A percentile compares a stretch with the other conserved stretches of the same genome.
Conservation (phyloP, 2,113 vertebrate genomes). For the Nematolebias whitei region DNA sequence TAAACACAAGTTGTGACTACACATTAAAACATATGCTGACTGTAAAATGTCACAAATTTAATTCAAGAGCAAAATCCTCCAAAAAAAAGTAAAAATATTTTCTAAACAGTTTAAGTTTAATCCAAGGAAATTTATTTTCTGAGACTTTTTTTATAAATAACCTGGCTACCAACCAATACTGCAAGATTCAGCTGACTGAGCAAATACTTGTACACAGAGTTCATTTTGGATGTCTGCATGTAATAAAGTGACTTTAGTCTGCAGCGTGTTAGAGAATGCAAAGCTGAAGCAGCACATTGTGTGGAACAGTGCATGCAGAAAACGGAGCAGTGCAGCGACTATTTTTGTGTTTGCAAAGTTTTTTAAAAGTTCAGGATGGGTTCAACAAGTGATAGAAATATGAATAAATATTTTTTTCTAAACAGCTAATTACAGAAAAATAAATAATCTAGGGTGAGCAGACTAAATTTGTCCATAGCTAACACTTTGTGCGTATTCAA, state of each 20-base stretch:
- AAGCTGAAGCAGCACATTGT: not conserved
- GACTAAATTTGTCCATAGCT: too few relatives aligned
- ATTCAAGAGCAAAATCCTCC: not conserved
- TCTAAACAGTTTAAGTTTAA: too few relatives aligned
- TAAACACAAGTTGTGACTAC: too few relatives aligned
- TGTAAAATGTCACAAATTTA: too few relatives aligned
- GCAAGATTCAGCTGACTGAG: constrained; percentile 15
- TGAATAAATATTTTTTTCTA: not conserved
- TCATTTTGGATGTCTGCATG: not conserved
- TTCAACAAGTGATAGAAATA: not conserved
- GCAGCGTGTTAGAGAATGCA: constrained; percentile 6
- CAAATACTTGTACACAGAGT: not conserved
- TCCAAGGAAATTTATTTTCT: too few relatives aligned
- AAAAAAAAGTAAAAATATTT: too few relatives aligned
- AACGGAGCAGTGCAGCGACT: not conserved
- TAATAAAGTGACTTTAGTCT: not conserved
- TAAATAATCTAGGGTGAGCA: too few relatives aligned
- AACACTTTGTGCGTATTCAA: too few relatives aligned
- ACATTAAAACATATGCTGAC: too few relatives aligned
- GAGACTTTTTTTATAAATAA: not conserved
- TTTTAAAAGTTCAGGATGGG: constrained; percentile 5
- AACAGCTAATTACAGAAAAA: too few relatives aligned
- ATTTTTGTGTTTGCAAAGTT: not conserved
- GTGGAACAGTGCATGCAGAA: not conserved
- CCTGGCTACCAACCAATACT: not conserved